Conservation (phyloP, 2,113 vertebrate genomes). For the Odontesthes bonariensis region DNA sequence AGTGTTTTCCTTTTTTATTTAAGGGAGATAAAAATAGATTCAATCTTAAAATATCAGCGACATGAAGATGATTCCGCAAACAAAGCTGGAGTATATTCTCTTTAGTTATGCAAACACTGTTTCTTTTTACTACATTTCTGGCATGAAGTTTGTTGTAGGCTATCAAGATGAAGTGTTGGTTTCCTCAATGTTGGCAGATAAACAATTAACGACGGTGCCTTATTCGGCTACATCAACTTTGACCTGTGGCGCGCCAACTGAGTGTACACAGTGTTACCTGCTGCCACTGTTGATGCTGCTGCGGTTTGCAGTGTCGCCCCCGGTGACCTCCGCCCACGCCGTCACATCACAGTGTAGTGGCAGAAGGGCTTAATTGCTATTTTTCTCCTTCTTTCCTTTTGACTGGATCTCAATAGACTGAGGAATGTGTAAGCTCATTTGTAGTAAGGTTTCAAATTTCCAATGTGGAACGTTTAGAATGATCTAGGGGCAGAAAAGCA, state of each 20-base stretch:
- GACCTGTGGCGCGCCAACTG: slow-evolving; percentile 33
- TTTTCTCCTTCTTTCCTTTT: slow-evolving; percentile 29
- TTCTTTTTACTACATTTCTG: neutral
- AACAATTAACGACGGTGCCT: slow-evolving; percentile 58
- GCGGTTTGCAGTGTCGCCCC: slow-evolving; percentile 54
- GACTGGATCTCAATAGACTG: slow-evolving; percentile 46
- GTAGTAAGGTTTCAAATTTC: neutral
- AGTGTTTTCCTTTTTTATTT: too few relatives aligned
- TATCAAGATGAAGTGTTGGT: slow-evolving; percentile 14
- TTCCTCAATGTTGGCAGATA: slow-evolving; percentile 37
- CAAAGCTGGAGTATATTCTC: neutral
- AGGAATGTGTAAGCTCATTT: slow-evolving; percentile 28
- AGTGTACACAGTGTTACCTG: slow-evolving; percentile 51
- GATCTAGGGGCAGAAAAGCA: too few relatives aligned
- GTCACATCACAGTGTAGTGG: slow-evolving; percentile 55
- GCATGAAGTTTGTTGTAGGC: neutral
- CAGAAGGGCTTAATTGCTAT: slow-evolving; percentile 63
- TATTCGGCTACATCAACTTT: slow-evolving; percentile 39
- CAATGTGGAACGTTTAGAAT: neutral
- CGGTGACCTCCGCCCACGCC: slow-evolving; percentile 66
- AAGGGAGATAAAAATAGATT: too few relatives aligned
- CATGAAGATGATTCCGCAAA: too few relatives aligned
- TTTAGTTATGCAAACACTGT: neutral
- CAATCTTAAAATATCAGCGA: too few relatives aligned
- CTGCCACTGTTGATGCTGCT: slow-evolving; percentile 54